These are phyloP conservation scores for Tortrix viridana DNA, from an alignment of 2,888 invertebrate genomes.

Conservation along the genomic window DNA sequence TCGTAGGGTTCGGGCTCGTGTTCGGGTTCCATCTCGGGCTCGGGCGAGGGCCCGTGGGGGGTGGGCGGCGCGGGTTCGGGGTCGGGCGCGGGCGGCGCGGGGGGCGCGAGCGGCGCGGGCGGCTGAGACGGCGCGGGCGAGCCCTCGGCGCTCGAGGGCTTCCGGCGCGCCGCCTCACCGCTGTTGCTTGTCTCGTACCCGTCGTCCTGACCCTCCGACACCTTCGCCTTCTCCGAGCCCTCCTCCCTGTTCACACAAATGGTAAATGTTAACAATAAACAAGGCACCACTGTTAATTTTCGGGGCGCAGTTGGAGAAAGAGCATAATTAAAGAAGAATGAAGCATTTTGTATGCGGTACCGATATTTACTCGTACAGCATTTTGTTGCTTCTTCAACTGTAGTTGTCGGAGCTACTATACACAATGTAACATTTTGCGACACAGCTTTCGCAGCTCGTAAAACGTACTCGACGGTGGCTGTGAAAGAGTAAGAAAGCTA, in stretches of 20 bases:
- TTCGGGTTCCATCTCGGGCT: constrained; percentile 48
- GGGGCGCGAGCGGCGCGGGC: constrained; percentile 58
- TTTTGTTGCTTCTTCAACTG: too few species aligned
- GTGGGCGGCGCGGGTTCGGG: constrained; percentile 57
- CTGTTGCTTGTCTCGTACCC: constrained; percentile 94
- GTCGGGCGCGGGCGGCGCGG: constrained; percentile 48
- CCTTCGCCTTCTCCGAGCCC: constrained; percentile 80
- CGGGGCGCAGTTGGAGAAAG: too few species aligned
- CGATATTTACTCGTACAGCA: too few species aligned
- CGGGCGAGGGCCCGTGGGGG: constrained; percentile 51
- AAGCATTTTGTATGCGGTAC: too few species aligned
- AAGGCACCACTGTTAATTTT: too few species aligned
- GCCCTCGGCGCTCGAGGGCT: constrained; percentile 56
- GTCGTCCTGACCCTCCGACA: constrained; percentile 92
- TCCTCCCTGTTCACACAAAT: constrained; percentile 66
- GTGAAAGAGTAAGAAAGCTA: not conserved
- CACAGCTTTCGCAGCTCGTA: too few species aligned
- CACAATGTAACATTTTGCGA: too few species aligned
- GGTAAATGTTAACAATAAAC: too few species aligned
- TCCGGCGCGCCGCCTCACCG: constrained; percentile 81
- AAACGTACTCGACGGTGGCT: too few species aligned
- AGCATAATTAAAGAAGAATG: too few species aligned
- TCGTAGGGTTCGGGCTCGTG: constrained; percentile 28
- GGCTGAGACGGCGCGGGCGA: constrained; percentile 50
- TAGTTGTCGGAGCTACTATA: too few species aligned